Conservation (phyloP, 2,113 vertebrate species). For the Reinhardtius hippoglossoides region DNA sequence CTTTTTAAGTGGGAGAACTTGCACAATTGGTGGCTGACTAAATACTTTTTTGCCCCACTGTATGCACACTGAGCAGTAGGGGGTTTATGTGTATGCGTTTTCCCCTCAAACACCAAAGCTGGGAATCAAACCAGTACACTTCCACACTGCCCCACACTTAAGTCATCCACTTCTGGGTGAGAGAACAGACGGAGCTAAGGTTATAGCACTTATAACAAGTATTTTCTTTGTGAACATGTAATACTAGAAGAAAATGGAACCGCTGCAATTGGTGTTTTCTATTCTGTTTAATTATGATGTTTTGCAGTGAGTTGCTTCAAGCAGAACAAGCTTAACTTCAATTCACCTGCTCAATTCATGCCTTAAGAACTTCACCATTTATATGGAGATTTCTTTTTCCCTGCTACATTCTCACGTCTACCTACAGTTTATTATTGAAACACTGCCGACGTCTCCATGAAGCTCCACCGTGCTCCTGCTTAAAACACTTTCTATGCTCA, state of each 20-base stretch:
- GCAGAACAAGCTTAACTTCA: conserved; percentile 9
- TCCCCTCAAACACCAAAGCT: too few relatives aligned
- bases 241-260: neutral
- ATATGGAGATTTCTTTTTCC: conserved; percentile 37
- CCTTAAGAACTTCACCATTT: conserved; percentile 37
- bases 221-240: neutral
- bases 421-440: conserved; percentile 10
- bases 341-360: conserved; percentile 27
- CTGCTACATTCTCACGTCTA: neutral
- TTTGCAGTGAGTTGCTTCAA: neutral
- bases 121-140: too few relatives aligned
- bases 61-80: too few relatives aligned
- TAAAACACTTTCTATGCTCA: neutral
- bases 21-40: too few relatives aligned
- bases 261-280: neutral
- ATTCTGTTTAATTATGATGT: conserved; percentile 4
- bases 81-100: neutral
- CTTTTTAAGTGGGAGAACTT: too few relatives aligned
- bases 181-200: neutral
- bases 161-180: neutral
- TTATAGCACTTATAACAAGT: neutral
- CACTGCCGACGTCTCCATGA: neutral
- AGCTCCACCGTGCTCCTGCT: neutral
- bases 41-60: too few relatives aligned
- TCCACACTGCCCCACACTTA: too few relatives aligned